Evolutionary conservation across 2,888 invertebrate genomes (phyloP).

Genomic region (Lymantria dispar): DNA sequence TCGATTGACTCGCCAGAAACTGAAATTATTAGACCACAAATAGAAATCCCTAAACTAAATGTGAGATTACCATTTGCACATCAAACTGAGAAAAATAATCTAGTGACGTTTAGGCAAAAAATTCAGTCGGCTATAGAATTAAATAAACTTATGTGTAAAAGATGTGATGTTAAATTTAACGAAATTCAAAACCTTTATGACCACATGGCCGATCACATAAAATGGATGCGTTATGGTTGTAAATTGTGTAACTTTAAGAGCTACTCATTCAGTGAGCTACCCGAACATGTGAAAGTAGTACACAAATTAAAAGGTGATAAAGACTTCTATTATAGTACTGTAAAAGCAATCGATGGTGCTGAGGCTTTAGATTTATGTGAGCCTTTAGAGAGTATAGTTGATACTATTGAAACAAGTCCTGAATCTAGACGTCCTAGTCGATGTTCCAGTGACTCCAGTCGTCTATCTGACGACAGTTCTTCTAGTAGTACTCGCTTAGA

Average conservation of each 20-base stretch:
- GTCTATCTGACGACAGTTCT: conserved; percentile 72
- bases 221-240: conserved; percentile 89
- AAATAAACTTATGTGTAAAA: conserved; percentile 70
- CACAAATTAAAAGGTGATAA: conserved; percentile 83
- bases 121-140: conserved; percentile 65
- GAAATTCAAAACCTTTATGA: conserved; percentile 77
- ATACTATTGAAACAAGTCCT: conserved; percentile 51
- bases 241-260: conserved; percentile 87
- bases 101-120: conserved; percentile 60
- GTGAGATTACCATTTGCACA: conserved; percentile 58
- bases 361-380: conserved; percentile 64
- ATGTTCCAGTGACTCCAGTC: conserved; percentile 73
- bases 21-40: conserved; percentile 8
- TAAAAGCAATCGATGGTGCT: conserved; percentile 66
- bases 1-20: conserved; percentile 44
- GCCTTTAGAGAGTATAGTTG: conserved; percentile 44
- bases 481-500: conserved; percentile 61
- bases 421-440: conserved; percentile 67
- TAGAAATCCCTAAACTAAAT: conserved; percentile 27
- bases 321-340: conserved; percentile 75
- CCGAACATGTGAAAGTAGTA: conserved; percentile 84
- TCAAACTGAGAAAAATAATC: conserved; percentile 65
- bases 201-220: conserved; percentile 86
- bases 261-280: conserved; percentile 84
- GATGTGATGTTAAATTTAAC: conserved; percentile 74